Conservation (phyloP, 1,140 invertebrate species). For the Ectropis grisescens region DNA sequence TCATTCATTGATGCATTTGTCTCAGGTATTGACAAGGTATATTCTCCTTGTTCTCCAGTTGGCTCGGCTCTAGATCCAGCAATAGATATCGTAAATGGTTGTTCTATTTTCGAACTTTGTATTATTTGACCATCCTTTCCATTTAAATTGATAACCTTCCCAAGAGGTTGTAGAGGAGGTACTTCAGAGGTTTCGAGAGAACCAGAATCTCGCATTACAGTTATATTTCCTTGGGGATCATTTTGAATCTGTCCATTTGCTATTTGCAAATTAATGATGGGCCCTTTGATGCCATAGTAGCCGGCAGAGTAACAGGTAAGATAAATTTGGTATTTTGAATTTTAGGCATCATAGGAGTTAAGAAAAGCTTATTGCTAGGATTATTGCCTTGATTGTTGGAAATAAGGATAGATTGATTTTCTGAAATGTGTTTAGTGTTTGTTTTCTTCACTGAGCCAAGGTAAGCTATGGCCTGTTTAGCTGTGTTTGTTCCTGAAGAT, state of each 20-base stretch:
- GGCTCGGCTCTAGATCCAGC: slow-evolving; percentile 60
- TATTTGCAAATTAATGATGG: slow-evolving; percentile 66
- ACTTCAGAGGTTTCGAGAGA: slow-evolving; percentile 47
- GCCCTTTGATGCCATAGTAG: slow-evolving; percentile 61
- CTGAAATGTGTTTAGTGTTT: slow-evolving; percentile 32
- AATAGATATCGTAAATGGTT: slow-evolving; percentile 52
- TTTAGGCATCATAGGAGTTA: slow-evolving; percentile 63
- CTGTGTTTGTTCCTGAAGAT: slow-evolving; percentile 30
- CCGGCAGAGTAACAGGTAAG: slow-evolving; percentile 53
- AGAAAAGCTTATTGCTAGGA: slow-evolving; percentile 57
- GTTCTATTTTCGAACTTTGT: slow-evolving; percentile 37
- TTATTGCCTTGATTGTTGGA: slow-evolving; percentile 54
- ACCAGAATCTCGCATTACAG: slow-evolving; percentile 57
- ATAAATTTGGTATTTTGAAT: slow-evolving; percentile 62
- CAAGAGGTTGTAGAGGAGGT: slow-evolving; percentile 53
- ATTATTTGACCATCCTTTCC: slow-evolving; percentile 51
- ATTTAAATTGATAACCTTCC: slow-evolving; percentile 39
- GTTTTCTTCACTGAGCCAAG: slow-evolving; percentile 57
- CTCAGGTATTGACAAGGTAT: slow-evolving; percentile 64
- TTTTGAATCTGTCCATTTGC: slow-evolving; percentile 67
- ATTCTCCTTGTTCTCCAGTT: slow-evolving; percentile 61
- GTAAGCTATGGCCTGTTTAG: slow-evolving; percentile 55
- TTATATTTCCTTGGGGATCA: slow-evolving; percentile 65
- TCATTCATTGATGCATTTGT: slow-evolving; percentile 65
- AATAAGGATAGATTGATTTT: slow-evolving; percentile 62